Evolutionary conservation across 2,797 vertebrate genomes (phyloP).

Genomic region (Acipenser oxyrinchus): DNA sequence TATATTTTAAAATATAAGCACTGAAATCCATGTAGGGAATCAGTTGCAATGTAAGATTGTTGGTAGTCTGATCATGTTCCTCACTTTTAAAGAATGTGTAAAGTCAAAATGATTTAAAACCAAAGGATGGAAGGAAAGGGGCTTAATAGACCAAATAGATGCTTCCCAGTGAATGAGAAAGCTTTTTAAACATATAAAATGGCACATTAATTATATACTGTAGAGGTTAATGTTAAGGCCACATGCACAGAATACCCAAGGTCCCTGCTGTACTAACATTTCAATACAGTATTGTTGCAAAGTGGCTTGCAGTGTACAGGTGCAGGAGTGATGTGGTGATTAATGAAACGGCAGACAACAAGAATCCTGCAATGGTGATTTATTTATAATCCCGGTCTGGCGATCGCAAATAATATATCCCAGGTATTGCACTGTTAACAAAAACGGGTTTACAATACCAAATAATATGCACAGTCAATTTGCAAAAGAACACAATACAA

Average conservation of each 20-base stretch:
- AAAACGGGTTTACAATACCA: too few species aligned
- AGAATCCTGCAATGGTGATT: too few species aligned
- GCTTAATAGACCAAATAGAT: conserved; percentile 3
- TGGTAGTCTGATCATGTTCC: neutral
- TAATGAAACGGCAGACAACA: too few species aligned
- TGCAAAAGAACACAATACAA: too few species aligned
- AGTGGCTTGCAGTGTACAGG: too few species aligned
- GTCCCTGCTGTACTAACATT: conserved; percentile 18
- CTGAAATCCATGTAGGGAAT: neutral
- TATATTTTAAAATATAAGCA: neutral
- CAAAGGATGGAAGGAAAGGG: neutral
- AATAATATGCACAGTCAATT: too few species aligned
- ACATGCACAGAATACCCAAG: conserved; percentile 5
- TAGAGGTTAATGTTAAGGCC: conserved; percentile 19
- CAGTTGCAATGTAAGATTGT: neutral
- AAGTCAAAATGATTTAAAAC: neutral
- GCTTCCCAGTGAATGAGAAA: neutral
- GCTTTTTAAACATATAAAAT: conserved; percentile 14
- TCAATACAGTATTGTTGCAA: conserved; percentile 3
- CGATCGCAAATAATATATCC: too few species aligned
- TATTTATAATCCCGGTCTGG: too few species aligned
- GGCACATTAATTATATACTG: conserved; percentile 17
- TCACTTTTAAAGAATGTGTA: neutral
- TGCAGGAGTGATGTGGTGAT: too few species aligned
- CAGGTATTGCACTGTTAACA: too few species aligned